These are phyloP conservation scores for Phylloscopus collybita DNA, from an alignment of 2,797 vertebrate species.

Conservation along the genomic window DNA sequence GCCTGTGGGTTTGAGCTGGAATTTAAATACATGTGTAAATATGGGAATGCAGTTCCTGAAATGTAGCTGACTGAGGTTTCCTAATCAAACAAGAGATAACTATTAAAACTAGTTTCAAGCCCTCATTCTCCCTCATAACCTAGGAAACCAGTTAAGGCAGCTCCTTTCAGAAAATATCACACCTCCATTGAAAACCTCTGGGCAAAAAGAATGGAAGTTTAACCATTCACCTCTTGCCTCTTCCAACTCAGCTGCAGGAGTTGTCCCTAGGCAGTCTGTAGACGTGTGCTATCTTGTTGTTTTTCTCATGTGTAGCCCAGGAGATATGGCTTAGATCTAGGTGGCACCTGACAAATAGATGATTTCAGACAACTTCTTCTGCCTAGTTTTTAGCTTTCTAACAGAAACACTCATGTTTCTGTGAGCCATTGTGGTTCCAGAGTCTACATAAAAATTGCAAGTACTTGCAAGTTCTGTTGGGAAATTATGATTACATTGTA, in stretches of 20 bases:
- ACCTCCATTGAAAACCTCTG: neutral
- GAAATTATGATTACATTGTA: neutral
- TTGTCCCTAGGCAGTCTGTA: neutral
- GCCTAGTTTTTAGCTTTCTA: neutral
- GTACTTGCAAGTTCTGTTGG: neutral
- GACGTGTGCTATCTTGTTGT: neutral
- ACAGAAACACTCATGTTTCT: neutral
- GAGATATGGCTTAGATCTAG: neutral
- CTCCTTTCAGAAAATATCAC: neutral
- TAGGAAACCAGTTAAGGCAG: neutral
- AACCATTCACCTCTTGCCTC: neutral
- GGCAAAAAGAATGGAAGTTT: neutral
- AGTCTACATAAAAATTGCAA: neutral
- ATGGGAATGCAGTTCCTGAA: neutral
- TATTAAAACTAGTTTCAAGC: neutral
- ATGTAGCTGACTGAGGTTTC: constrained; percentile 27
- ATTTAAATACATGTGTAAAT: constrained; percentile 33
- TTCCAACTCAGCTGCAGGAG: neutral
- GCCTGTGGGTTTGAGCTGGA: constrained; percentile 49
- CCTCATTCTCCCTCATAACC: neutral
- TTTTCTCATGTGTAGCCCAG: neutral
- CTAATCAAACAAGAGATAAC: constrained; percentile 26
- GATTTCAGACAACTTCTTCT: neutral
- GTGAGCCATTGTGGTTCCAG: neutral
- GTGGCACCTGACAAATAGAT: neutral